A percentile compares a stretch with the other conserved stretches of the same genome.
phyloP scores from a whole-genome alignment of 2,888 invertebrate species.

The Lepas anatifera region DNA sequence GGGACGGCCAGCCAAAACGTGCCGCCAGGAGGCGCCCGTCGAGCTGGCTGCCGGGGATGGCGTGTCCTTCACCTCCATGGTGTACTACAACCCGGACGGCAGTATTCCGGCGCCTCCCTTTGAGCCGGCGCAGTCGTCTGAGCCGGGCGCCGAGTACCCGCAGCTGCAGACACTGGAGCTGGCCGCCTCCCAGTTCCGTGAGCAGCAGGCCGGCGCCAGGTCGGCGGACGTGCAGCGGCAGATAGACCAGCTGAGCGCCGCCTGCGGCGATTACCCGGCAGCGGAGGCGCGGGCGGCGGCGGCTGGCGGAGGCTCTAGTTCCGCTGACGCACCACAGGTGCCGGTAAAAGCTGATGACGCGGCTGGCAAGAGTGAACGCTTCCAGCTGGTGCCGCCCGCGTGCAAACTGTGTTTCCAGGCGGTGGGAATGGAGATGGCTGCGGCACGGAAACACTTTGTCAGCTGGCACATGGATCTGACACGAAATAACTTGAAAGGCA shows the following conservation, averaged over 20 bases:
- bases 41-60: not conserved
- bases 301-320: not conserved
- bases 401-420: not conserved
- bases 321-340: not conserved
- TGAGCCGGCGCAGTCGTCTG: not conserved
- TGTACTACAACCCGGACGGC: slow-evolving; percentile 1
- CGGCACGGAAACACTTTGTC: not conserved
- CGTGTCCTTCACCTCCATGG: not conserved
- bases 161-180: not conserved
- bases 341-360: not conserved
- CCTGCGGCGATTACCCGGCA: no score
- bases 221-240: not conserved
- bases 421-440: not conserved
- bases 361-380: no score
- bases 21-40: not conserved
- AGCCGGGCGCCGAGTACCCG: not conserved
- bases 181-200: no score
- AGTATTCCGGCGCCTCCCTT: not conserved
- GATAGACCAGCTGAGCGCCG: no score
- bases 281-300: not conserved
- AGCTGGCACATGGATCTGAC: not conserved
- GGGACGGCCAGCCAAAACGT: not conserved
- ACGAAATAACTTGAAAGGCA: not conserved
- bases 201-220: no score
- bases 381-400: not conserved